A percentile compares a stretch with the other conserved stretches of the same genome.
These are phyloP conservation scores for Paratilapia polleni DNA, from an alignment of 2,113 vertebrate species.

Conservation along the genomic window DNA sequence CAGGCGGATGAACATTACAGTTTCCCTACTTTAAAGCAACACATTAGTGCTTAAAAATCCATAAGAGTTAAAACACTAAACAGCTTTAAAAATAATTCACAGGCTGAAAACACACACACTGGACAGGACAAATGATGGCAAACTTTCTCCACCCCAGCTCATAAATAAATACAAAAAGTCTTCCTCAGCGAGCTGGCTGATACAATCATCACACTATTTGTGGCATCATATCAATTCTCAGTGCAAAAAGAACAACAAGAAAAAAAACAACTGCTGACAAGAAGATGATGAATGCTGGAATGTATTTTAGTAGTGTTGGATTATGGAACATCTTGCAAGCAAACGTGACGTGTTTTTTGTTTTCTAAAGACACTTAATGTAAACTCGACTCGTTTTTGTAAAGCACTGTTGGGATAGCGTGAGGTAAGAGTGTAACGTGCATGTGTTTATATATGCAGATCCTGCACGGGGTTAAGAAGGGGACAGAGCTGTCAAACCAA, in stretches of 20 bases:
- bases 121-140: slow-evolving; percentile 34
- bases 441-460: not conserved
- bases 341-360: slow-evolving; percentile 12
- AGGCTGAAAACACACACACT: slow-evolving; percentile 54
- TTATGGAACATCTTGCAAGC: slow-evolving; percentile 24
- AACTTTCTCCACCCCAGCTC: slow-evolving; percentile 28
- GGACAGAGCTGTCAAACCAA: slow-evolving; percentile 14
- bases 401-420: slow-evolving; percentile 54
- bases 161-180: slow-evolving; percentile 67
- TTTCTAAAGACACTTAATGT: slow-evolving; percentile 43
- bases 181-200: slow-evolving; percentile 47
- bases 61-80: slow-evolving; percentile 44
- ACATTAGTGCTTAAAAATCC: slow-evolving; percentile 51
- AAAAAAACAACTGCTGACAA: slow-evolving; percentile 20
- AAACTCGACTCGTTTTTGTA: slow-evolving; percentile 45
- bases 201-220: slow-evolving; percentile 42
- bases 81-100: slow-evolving; percentile 62
- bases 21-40: slow-evolving; percentile 52
- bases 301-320: slow-evolving; percentile 41
- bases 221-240: slow-evolving; percentile 49
- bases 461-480: not conserved
- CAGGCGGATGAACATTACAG: slow-evolving; percentile 42
- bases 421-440: slow-evolving; percentile 48
- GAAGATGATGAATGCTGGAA: slow-evolving; percentile 42
- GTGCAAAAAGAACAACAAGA: slow-evolving; percentile 60